A percentile compares a stretch with the other conserved stretches of the same genome.
Evolutionary conservation across 2,113 vertebrate species (phyloP).

Genomic region (Coryphaenoides rupestris): DNA sequence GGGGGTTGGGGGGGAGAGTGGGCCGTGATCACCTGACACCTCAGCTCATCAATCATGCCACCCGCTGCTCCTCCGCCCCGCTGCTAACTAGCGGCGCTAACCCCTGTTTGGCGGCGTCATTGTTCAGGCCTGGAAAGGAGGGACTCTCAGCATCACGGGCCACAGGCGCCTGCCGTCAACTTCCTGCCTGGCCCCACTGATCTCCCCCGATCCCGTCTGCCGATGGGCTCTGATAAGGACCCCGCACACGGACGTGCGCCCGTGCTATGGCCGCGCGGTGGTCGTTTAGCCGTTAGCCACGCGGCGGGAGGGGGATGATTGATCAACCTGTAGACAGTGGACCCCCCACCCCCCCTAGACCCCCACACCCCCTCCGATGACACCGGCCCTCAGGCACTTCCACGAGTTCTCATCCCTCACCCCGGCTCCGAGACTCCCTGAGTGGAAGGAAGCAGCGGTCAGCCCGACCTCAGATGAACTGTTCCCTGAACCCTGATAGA

Average conservation of each 20-base stretch:
- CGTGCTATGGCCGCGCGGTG: too few species aligned
- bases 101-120: constrained; percentile 60
- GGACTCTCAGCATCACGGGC: constrained; percentile 30
- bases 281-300: too few species aligned
- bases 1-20: constrained; percentile 65
- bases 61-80: constrained; percentile 60
- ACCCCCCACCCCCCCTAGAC: background rate
- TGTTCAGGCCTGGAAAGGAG: constrained; percentile 51
- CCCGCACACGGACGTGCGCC: constrained; percentile 2
- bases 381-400: background rate
- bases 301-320: constrained; percentile 16
- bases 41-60: constrained; percentile 78
- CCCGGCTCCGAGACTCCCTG: background rate
- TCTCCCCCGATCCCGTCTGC: constrained; percentile 20
- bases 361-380: background rate
- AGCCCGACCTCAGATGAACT: background rate
- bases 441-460: background rate
- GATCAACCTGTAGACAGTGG: constrained; percentile 18
- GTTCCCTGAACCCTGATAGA: constrained; percentile 4
- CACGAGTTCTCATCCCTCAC: background rate
- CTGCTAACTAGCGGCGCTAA: constrained; percentile 67
- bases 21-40: constrained; percentile 77
- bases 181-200: background rate
- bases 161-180: constrained; percentile 37
- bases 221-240: constrained; percentile 33